phyloP scores from a whole-genome alignment of 1,140 invertebrate genomes.

The Palaemon carinicauda region DNA sequence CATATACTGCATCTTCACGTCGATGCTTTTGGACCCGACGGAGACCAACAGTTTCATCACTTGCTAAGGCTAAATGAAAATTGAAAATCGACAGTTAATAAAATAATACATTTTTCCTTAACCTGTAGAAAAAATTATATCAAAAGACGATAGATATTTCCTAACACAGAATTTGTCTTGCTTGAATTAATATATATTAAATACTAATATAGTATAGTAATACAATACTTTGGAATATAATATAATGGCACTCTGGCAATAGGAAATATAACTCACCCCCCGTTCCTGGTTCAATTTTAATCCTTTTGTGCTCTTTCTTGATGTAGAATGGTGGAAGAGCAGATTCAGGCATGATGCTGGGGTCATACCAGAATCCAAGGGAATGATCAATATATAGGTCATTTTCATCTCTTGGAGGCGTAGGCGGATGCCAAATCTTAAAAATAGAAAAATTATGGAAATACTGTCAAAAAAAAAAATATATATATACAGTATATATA shows the following conservation, averaged over 20 bases:
- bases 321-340: slow-evolving; percentile 86
- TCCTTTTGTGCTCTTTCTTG: slow-evolving; percentile 78
- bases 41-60: slow-evolving; percentile 52
- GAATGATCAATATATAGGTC: slow-evolving; percentile 91
- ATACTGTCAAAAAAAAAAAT: background rate
- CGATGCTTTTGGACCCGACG: slow-evolving; percentile 67
- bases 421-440: slow-evolving; percentile 95
- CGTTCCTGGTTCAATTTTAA: slow-evolving; percentile 70
- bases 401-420: slow-evolving; percentile 88
- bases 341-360: slow-evolving; percentile 78
- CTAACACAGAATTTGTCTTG: background rate
- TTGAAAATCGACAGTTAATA: too few relatives aligned
- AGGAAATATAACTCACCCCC: slow-evolving; percentile 63
- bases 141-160: background rate
- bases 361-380: slow-evolving; percentile 85
- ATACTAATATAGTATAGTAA: background rate
- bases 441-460: slow-evolving; percentile 32
- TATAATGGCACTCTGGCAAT: too few relatives aligned
- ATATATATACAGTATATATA: background rate
- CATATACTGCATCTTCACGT: slow-evolving; percentile 79
- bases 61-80: slow-evolving; percentile 3
- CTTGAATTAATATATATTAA: background rate
- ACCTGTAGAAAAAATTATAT: background rate
- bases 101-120: background rate
- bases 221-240: background rate